phyloP scores from a whole-genome alignment of 2,797 vertebrate species.

The Rhinella marina region DNA sequence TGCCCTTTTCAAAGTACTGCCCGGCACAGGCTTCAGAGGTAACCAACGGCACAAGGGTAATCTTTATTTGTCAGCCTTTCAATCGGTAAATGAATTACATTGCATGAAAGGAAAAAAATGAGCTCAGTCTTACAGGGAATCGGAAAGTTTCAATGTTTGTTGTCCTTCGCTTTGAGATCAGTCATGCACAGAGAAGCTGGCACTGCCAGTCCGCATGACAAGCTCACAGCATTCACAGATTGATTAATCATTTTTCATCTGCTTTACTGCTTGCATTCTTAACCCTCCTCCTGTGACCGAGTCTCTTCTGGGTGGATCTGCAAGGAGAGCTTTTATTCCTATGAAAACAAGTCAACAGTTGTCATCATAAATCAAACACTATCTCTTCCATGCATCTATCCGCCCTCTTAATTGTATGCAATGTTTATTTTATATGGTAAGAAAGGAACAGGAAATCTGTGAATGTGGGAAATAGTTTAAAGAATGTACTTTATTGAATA shows the following conservation, averaged over 20 bases:
- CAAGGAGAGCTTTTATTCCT: background rate
- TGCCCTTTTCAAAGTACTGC: background rate
- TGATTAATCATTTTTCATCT: constrained; percentile 42
- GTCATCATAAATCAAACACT: constrained; percentile 35
- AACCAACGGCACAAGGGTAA: background rate
- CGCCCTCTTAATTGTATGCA: constrained; percentile 19
- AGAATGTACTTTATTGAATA: background rate
- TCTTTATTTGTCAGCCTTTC: constrained; percentile 6
- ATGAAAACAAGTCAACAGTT: constrained; percentile 35
- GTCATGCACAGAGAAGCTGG: background rate
- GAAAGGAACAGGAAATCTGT: background rate
- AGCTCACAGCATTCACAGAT: constrained; percentile 16
- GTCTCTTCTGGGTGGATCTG: constrained; percentile 14
- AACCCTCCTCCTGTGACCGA: constrained; percentile 10
- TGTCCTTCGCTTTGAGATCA: constrained; percentile 11
- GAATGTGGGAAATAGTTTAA: background rate
- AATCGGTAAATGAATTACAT: background rate
- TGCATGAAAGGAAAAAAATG: background rate
- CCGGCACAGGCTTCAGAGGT: background rate
- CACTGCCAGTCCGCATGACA: constrained; percentile 26
- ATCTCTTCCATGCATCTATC: constrained; percentile 17
- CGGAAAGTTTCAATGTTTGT: background rate
- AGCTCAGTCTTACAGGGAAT: background rate
- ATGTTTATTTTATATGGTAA: constrained; percentile 12
- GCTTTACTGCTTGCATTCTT: background rate